phyloP scores from a whole-genome alignment of 2,888 invertebrate species.

The Drosophila siamana region DNA sequence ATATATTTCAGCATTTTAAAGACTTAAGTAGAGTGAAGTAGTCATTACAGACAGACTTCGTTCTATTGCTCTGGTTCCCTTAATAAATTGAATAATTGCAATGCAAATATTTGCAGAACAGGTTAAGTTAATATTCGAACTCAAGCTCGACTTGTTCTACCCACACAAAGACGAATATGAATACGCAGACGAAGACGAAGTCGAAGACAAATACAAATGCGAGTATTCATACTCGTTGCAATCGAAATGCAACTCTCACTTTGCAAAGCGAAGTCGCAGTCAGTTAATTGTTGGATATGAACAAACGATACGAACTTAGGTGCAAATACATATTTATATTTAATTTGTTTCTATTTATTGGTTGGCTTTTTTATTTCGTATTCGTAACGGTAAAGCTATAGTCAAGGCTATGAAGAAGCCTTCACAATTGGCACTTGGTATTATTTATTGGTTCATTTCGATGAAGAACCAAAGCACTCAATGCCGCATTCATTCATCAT shows the following conservation, averaged over 20 bases:
- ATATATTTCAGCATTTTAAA: no score
- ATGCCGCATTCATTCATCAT: conserved; percentile 22
- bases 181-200: neutral
- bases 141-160: no score
- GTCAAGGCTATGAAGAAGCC: conserved; percentile 65
- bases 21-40: no score
- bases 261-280: conserved; percentile 21
- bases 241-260: conserved; percentile 63
- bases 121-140: no score
- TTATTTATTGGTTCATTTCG: conserved; percentile 9
- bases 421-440: conserved; percentile 50
- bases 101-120: neutral
- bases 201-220: conserved; percentile 4
- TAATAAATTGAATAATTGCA: no score
- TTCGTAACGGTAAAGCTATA: conserved; percentile 42
- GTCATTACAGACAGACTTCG: no score
- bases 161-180: no score
- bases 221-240: conserved; percentile 39
- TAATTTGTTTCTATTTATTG: conserved; percentile 23
- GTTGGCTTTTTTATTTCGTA: conserved; percentile 23
- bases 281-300: conserved; percentile 48
- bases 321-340: conserved; percentile 12
- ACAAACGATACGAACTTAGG: conserved; percentile 23
- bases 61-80: no score
- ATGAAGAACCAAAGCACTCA: conserved; percentile 23